Conservation (phyloP, 2,888 invertebrate genomes). For the Dione juno region DNA sequence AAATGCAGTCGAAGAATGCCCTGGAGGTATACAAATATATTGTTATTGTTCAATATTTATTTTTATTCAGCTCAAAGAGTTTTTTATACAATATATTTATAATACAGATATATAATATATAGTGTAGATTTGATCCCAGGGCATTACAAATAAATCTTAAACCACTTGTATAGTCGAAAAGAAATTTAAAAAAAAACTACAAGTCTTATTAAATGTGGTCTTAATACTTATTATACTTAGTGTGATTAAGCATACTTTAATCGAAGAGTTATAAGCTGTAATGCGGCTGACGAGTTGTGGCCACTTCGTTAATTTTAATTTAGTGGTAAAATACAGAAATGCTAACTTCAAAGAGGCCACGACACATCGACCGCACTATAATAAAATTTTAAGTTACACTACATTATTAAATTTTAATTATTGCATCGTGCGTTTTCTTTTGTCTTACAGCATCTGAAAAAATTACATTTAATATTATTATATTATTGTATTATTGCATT, state of each 20-base stretch:
- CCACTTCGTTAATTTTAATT: too few species aligned
- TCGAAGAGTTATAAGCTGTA: background rate
- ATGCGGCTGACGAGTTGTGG: too few species aligned
- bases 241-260: background rate
- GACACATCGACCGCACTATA: too few species aligned
- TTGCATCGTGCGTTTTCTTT: background rate
- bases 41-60: too few species aligned
- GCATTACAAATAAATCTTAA: background rate
- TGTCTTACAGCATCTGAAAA: background rate
- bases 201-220: background rate
- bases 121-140: background rate
- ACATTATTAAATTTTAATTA: background rate
- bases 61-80: background rate
- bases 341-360: too few species aligned
- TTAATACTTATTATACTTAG: background rate
- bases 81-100: background rate
- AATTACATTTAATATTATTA: too few species aligned
- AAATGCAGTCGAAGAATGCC: conserved; percentile 42
- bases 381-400: too few species aligned
- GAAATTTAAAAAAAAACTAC: background rate
- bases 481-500: too few species aligned
- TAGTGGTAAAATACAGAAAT: too few species aligned
- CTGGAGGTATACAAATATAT: background rate
- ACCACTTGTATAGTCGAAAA: background rate
- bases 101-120: too few species aligned